Conservation (phyloP, 2,113 vertebrate genomes). For the Micromys minutus region DNA sequence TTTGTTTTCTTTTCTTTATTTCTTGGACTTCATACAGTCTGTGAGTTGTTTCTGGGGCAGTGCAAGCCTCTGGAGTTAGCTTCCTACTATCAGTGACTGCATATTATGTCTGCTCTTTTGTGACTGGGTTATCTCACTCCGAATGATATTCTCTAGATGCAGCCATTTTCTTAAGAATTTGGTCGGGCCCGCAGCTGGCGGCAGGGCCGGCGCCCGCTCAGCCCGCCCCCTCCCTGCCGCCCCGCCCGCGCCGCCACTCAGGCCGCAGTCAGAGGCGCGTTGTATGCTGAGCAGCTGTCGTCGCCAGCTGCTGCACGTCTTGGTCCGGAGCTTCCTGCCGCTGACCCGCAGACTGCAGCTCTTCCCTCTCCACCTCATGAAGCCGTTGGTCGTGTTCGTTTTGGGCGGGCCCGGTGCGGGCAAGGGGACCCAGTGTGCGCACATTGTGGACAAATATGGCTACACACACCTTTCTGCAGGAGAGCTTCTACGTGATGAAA, state of each 20-base stretch:
- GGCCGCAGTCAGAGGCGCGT: constrained; percentile 57
- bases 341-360: constrained; percentile 33
- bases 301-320: constrained; percentile 17
- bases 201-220: constrained; percentile 34
- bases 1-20: no score
- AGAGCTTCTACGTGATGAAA: constrained; percentile 95
- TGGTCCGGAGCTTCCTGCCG: constrained; percentile 54
- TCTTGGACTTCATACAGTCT: no score
- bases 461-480: constrained; percentile 98
- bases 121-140: no score
- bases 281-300: constrained; percentile 70
- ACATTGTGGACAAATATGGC: constrained; percentile 93
- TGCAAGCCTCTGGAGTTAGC: no score
- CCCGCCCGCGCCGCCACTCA: not conserved
- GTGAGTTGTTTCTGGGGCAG: no score
- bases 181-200: not conserved
- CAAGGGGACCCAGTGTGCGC: constrained; percentile 97
- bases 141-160: no score
- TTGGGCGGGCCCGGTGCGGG: constrained; percentile 97
- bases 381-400: constrained; percentile 96
- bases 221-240: constrained; percentile 59
- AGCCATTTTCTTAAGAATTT: no score
- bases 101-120: no score
- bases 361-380: constrained; percentile 87
- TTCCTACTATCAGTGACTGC: no score